Evolutionary conservation across 1,140 invertebrate species (phyloP), one percentile per base, ranked within the genome.

Genomic region (Nasonia vitripennis): DNA sequence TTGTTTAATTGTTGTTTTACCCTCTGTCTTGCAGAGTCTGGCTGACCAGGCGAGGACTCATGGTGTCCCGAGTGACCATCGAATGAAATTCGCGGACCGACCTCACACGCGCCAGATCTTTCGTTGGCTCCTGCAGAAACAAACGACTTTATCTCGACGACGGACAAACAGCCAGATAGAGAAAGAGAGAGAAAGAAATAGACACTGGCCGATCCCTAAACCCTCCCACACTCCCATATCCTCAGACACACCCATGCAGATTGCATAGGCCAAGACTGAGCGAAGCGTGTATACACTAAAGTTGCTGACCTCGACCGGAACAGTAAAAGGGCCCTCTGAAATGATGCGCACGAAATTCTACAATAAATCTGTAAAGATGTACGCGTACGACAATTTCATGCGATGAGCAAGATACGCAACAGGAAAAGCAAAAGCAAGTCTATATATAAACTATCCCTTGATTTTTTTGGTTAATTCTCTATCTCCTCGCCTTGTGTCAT

Each of bases 1-100:
- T 3, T 5, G 23, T 45, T 77, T 1, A 51, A 51, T 27, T n/a
- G 11, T 45, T 27, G 17, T 62, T 78, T 62, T 31, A 5, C 67
- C 68, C 17, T 85, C 75, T 86, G 88, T 92, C 90, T 83, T 83
- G 20, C 91, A 96, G 95, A 27, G 94, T 96, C 55, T 96, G 95
- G 95, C 90, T 96, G 86, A 96, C 95, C 91, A 95, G 95, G 92
- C 94, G 94, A 87, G 95, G 95, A 78, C 93, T 96, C 87, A 92
- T 96, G 83, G 94, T 95, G 84, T 94, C 95, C 74, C 94, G 95
- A 88, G 94, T 96, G 73, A 94, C 95, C 87, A 94, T 95, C 87
- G 94, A 95, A 92, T 95, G 93, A 94, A 86, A 85, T 37, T 14
- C 17, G 37, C 27, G 73, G 41, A 23, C 9, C 48, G 20, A 31